Percentiles rank a stretch among this genome's conserved stretches.
Conservation (phyloP, 2,797 vertebrate species). For the Bovichtus variegatus region DNA sequence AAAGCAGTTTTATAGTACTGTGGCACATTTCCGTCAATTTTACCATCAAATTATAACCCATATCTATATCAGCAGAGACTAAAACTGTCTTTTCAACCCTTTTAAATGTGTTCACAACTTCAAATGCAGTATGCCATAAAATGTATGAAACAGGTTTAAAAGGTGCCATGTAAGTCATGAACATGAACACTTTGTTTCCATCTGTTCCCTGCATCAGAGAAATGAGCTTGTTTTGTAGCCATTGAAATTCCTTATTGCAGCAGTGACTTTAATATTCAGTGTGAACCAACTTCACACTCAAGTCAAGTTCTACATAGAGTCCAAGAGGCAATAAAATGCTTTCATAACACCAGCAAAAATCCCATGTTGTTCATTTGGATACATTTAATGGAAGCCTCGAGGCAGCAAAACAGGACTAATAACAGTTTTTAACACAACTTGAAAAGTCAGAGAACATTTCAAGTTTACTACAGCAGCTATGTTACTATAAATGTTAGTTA, state of each 20-base stretch:
- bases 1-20: not conserved
- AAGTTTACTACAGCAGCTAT: not conserved
- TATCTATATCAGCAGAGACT: not conserved
- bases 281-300: not conserved
- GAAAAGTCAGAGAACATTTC: not conserved
- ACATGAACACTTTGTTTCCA: not conserved
- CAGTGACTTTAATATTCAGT: not conserved
- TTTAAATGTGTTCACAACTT: not conserved
- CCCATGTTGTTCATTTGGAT: slow-evolving; percentile 3
- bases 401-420: not conserved
- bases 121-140: not conserved
- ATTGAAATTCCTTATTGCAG: slow-evolving; percentile 47
- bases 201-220: not conserved
- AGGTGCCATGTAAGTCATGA: not conserved
- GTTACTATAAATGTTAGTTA: not conserved
- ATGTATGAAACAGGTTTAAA: not conserved
- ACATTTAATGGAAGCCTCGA: not conserved
- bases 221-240: slow-evolving; percentile 32
- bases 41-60: not conserved
- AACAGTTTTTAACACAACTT: not conserved
- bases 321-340: slow-evolving; percentile 42
- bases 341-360: not conserved
- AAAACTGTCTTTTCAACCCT: not conserved
- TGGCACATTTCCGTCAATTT: not conserved
- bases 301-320: slow-evolving; percentile 3